These are phyloP conservation scores for Euschistus heros DNA, from an alignment of 1,140 invertebrate genomes.

Conservation along the genomic window DNA sequence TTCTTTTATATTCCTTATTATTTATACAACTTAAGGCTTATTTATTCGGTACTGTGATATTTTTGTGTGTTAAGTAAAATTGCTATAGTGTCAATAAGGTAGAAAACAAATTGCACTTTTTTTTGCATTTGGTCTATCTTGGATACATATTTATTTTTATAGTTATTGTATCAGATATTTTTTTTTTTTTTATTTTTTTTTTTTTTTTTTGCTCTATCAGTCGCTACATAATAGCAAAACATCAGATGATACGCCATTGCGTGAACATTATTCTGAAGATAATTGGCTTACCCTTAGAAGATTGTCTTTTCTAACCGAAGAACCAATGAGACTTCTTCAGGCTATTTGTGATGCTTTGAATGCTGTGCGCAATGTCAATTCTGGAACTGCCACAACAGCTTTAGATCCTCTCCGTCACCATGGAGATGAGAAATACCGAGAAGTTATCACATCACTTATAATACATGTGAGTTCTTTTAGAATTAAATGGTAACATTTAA, in stretches of 20 bases:
- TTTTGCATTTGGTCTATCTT: no score
- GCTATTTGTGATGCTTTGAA: conserved; percentile 59
- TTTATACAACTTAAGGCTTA: no score
- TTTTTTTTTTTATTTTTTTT: not conserved
- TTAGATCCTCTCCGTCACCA: conserved; percentile 16
- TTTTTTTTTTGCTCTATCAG: not conserved
- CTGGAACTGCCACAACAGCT: conserved; percentile 3
- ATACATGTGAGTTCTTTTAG: not conserved
- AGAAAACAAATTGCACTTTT: no score
- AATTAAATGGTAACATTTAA: no score
- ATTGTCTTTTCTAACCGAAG: conserved; percentile 67
- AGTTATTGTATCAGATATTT: no score
- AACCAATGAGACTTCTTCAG: conserved; percentile 66
- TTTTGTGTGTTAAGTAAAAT: no score
- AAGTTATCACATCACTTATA: not conserved
- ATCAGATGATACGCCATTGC: conserved; percentile 32
- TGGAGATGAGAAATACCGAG: not conserved
- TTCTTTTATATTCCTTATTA: no score
- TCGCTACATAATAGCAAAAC: not conserved
- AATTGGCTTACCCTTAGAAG: conserved; percentile 57
- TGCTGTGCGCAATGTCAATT: not conserved
- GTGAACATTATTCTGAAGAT: conserved; percentile 36
- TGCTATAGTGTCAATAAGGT: no score
- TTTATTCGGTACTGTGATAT: no score
- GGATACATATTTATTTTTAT: no score